A percentile compares a stretch with the other conserved stretches of the same genome.
phyloP scores from a whole-genome alignment of 2,797 vertebrate species.

The Columba guinea region DNA sequence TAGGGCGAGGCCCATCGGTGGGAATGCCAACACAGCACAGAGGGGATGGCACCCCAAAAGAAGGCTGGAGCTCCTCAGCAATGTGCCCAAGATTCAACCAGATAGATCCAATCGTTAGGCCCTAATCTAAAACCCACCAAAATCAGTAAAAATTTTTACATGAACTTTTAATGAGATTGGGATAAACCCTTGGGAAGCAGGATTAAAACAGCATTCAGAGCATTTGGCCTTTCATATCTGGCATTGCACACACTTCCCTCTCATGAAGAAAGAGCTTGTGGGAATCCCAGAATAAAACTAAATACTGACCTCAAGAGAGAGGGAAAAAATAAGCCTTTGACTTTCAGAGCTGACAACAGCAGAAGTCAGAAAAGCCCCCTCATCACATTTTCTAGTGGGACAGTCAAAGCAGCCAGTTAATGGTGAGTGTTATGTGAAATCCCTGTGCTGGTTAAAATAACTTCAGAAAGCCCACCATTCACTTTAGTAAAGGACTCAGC shows the following conservation, averaged over 20 bases:
- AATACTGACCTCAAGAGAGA: neutral
- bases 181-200: conserved; percentile 12
- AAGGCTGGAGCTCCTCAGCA: neutral
- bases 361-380: conserved; percentile 1
- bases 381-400: conserved; percentile 14
- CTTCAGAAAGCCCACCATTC: neutral
- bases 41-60: neutral
- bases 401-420: neutral
- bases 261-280: neutral
- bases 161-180: conserved; percentile 6
- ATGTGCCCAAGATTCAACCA: neutral
- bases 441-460: neutral
- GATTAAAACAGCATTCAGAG: conserved; percentile 39
- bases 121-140: neutral
- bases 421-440: neutral
- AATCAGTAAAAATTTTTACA: neutral
- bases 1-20: neutral
- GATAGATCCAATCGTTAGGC: neutral
- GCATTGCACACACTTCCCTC: neutral
- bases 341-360: conserved; percentile 8
- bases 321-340: neutral
- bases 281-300: conserved; percentile 33
- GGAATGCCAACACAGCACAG: neutral
- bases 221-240: conserved; percentile 15
- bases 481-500: neutral